Evolutionary conservation across 2,113 vertebrate species (phyloP), one percentile per base, ranked within the genome.

Genomic region (Strix aluco): DNA sequence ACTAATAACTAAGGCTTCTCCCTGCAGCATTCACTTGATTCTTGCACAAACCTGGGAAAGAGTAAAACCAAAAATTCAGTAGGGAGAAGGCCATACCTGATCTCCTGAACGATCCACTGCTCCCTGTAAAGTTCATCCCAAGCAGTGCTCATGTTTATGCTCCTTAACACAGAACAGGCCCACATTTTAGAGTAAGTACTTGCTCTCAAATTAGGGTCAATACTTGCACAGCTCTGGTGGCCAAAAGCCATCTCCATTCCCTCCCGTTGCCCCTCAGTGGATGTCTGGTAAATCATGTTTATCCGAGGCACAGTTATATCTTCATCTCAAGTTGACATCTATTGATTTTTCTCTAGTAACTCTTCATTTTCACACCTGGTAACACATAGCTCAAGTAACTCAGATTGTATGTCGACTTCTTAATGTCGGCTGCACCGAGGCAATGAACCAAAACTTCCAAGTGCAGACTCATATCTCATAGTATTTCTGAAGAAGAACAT

Each of bases 391-490:
- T 82, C 18, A 36, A 74, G 42, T 22, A 73, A 62, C 32, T 55
- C 47, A 11, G 40, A 34, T 10, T 0, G 0, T 0, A 4, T 13
- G 3, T 27, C 18, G 61, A 9, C 18, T 55, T 44, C 8, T 0
- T 29, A 66, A 13, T 17, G 8, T 9, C 0, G 0, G 52, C 40
- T 7, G 51, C 59, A 70, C 25, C 0, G 0, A 88, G 55, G 15
- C 36, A 93, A 46, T 2, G 23, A 88, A 66, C 25, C 30, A 36
- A 62, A 91, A 70, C 46, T 63, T 44, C 15, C 15, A 29, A 55
- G 46, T 4, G 18, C n/a, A 30, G 34, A 15, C 12, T 77, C 58
- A 26, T 32, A 58, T 54, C 65, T 74, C 6, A 19, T 3, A 66
- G 13, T 3, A 27, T 23, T 81, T 61, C 44, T 57, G 40, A 27